These are phyloP conservation scores for Acyrthosiphon pisum DNA, from an alignment of 1,140 invertebrate genomes.

Conservation along the genomic window DNA sequence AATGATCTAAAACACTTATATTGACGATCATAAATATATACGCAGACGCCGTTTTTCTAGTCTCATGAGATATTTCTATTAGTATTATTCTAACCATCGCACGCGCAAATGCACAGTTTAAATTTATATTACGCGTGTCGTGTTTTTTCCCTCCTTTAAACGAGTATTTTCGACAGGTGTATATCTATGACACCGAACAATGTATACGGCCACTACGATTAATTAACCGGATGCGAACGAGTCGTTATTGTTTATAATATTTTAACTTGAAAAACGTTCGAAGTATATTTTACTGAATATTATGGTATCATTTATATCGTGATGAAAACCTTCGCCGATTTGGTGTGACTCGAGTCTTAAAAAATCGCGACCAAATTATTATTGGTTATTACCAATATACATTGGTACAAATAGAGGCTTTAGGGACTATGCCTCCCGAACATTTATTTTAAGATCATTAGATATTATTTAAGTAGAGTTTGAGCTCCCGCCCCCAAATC, in stretches of 20 bases:
- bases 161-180: background rate
- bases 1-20: background rate
- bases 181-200: background rate
- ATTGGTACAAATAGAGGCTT: too few relatives aligned
- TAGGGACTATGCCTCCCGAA: too few relatives aligned
- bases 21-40: background rate
- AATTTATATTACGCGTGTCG: background rate
- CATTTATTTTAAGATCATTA: too few relatives aligned
- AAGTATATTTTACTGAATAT: background rate
- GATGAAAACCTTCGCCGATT: too few relatives aligned
- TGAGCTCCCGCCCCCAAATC: too few relatives aligned
- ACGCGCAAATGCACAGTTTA: background rate
- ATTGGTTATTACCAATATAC: too few relatives aligned
- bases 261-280: background rate
- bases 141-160: background rate
- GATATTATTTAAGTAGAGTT: too few relatives aligned
- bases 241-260: slow-evolving; percentile 10
- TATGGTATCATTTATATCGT: too few relatives aligned
- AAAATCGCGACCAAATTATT: too few relatives aligned
- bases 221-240: background rate
- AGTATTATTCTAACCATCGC: background rate
- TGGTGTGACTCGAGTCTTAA: too few relatives aligned
- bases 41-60: background rate
- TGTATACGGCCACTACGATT: background rate
- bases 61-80: background rate